These are phyloP conservation scores for Timema podura DNA, from an alignment of 2,888 invertebrate genomes.

Conservation along the genomic window DNA sequence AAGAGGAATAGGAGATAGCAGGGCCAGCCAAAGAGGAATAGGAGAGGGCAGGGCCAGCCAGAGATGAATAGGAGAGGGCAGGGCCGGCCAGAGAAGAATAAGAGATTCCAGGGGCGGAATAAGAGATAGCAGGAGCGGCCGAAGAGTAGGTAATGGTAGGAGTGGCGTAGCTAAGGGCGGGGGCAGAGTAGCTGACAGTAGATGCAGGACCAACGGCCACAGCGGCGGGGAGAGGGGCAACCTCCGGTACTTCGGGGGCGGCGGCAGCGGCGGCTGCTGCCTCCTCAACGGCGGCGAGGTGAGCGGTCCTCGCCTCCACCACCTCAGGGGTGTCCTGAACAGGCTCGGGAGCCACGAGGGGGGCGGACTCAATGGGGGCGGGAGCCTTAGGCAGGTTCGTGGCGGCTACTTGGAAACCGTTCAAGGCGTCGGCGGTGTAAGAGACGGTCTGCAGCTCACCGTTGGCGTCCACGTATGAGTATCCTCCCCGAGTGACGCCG, in stretches of 20 bases:
- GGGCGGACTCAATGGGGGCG: slow-evolving; percentile 36
- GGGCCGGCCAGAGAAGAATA: background rate
- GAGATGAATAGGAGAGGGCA: background rate
- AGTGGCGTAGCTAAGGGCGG: too few species aligned
- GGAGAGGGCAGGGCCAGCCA: background rate
- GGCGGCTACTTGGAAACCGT: slow-evolving; percentile 48
- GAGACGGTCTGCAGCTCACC: slow-evolving; percentile 46
- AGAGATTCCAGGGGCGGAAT: background rate
- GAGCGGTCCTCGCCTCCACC: slow-evolving; percentile 51
- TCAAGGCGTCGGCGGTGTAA: slow-evolving; percentile 45
- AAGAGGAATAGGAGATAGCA: background rate
- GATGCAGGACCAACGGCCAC: slow-evolving; percentile 26
- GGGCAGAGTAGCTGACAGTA: slow-evolving; percentile 37
- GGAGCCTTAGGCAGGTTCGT: slow-evolving; percentile 46
- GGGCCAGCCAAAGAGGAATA: slow-evolving; percentile 4
- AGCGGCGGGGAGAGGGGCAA: too few species aligned
- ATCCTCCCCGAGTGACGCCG: slow-evolving; percentile 61
- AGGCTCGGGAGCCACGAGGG: slow-evolving; percentile 23
- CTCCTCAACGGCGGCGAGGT: slow-evolving; percentile 48
- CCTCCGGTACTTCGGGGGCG: slow-evolving; percentile 18
- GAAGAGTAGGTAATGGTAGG: background rate
- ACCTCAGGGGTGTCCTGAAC: slow-evolving; percentile 45
- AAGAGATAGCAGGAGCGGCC: slow-evolving; percentile 2
- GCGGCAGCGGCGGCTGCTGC: slow-evolving; percentile 18
- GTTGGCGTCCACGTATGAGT: slow-evolving; percentile 60